Evolutionary conservation across 2,113 vertebrate species (phyloP), one percentile per base, ranked within the genome.

Genomic region (Paramisgurnus dabryanus): DNA sequence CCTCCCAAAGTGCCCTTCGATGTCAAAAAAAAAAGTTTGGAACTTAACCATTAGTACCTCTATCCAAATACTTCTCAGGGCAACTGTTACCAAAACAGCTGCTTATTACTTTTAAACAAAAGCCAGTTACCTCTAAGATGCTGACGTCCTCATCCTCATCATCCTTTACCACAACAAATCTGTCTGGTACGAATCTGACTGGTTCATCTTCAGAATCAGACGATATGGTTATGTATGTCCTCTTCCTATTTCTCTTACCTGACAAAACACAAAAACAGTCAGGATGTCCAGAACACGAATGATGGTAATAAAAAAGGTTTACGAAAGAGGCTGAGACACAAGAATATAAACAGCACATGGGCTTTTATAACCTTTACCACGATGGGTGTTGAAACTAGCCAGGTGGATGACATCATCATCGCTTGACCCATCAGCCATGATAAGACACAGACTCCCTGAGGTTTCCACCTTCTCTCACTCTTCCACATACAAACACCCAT

Each of bases 161-260:
- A 0, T 90, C 90, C 0, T 95, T 94, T 66, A 93, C 91, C 84
- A 95, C 84, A 72, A 91, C 89, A 0, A 92, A 89, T 0, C 76
- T 87, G 69, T 92, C 90, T 60, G 92, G 87, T 81, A 91, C 87
- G 43, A 89, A 68, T 50, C 85, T 72, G 75, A 93, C 89, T 3
- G 92, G 90, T 74, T 98, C 97, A 80, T 98, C 97, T 65, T 98
- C 97, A 0, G 97, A 98, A 79, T 96, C 96, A 64, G 98, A 96
- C 0, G 95, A 96, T 88, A 97, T 95, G 0, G 87, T 95, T 91
- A 97, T 97, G 80, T 94, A 90, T 12, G 89, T 87, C 63, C 94
- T 93, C 84, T 89, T 88, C 85, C 87, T 89, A 45, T 70, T 86
- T 76, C 91, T 86, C 86, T 91, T 89, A 80, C 93, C 94, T 95